phyloP scores from a whole-genome alignment of 2,888 invertebrate species.

The Onchidella celtica region DNA sequence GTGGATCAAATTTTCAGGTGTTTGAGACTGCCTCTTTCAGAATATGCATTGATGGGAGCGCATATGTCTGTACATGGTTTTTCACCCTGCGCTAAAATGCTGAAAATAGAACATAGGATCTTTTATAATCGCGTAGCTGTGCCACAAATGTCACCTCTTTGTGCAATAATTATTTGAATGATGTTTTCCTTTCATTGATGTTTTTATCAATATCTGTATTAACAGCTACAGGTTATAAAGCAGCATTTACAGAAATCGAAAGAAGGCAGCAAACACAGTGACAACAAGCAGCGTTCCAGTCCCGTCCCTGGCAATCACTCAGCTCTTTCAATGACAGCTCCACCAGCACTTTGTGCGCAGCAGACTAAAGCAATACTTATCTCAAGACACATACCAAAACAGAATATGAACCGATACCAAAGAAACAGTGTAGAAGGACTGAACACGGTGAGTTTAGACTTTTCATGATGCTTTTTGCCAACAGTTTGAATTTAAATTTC shows the following conservation, averaged over 20 bases:
- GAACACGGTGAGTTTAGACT: slow-evolving; percentile 84
- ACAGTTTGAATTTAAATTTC: neutral
- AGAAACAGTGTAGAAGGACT: slow-evolving; percentile 92
- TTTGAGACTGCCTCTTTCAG: no score
- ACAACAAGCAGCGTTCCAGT: slow-evolving; percentile 77
- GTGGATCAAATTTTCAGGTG: no score
- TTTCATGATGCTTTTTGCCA: no score
- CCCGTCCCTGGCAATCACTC: slow-evolving; percentile 83
- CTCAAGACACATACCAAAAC: slow-evolving; percentile 82
- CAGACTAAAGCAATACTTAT: slow-evolving; percentile 83
- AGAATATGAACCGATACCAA: slow-evolving; percentile 84
- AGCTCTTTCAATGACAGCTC: slow-evolving; percentile 73
- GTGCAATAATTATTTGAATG: no score
- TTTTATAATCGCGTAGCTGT: no score
- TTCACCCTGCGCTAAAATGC: no score
- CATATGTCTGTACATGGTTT: no score
- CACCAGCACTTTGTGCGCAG: slow-evolving; percentile 61
- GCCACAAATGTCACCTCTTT: no score
- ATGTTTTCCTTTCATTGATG: neutral
- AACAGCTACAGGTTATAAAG: slow-evolving; percentile 63
- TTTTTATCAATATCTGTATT: neutral
- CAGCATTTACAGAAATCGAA: slow-evolving; percentile 74
- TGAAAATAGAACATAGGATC: no score
- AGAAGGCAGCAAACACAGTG: slow-evolving; percentile 66
- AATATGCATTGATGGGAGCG: no score